These are phyloP conservation scores for Triplophysa dalaica DNA, from an alignment of 2,113 vertebrate species.

Conservation along the genomic window DNA sequence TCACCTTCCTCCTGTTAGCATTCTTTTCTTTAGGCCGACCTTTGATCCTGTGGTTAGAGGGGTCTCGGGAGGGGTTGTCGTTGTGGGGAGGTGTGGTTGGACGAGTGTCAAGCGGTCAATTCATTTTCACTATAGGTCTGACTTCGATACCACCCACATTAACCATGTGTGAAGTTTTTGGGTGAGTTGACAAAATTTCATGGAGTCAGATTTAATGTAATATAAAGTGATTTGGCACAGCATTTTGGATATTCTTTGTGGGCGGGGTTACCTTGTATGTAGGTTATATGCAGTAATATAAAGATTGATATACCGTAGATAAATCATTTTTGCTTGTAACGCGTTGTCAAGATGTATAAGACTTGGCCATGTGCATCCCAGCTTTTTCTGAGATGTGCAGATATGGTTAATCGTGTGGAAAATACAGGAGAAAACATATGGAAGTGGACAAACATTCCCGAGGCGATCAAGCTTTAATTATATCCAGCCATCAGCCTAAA, in stretches of 20 bases:
- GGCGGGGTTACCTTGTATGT: too few relatives aligned
- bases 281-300: too few relatives aligned
- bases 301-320: too few relatives aligned
- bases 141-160: background rate
- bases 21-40: constrained; percentile 41
- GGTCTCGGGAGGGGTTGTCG: constrained; percentile 47
- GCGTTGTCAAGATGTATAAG: background rate
- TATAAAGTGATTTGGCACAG: too few relatives aligned
- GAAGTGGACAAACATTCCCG: constrained; percentile 49
- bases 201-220: too few relatives aligned
- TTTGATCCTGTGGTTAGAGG: constrained; percentile 57
- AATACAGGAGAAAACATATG: constrained; percentile 51
- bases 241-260: too few relatives aligned
- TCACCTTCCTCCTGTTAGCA: constrained; percentile 17
- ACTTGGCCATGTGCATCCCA: background rate
- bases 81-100: constrained; percentile 25
- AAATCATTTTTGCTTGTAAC: too few relatives aligned
- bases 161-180: background rate
- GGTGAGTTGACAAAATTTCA: too few relatives aligned
- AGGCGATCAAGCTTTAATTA: constrained; percentile 44
- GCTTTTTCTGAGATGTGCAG: background rate
- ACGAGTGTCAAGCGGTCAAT: constrained; percentile 55
- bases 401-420: constrained; percentile 6
- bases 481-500: constrained; percentile 49
- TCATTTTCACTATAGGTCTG: constrained; percentile 48